phyloP scores from a whole-genome alignment of 2,888 invertebrate genomes.

The Leistus spinibarbis region DNA sequence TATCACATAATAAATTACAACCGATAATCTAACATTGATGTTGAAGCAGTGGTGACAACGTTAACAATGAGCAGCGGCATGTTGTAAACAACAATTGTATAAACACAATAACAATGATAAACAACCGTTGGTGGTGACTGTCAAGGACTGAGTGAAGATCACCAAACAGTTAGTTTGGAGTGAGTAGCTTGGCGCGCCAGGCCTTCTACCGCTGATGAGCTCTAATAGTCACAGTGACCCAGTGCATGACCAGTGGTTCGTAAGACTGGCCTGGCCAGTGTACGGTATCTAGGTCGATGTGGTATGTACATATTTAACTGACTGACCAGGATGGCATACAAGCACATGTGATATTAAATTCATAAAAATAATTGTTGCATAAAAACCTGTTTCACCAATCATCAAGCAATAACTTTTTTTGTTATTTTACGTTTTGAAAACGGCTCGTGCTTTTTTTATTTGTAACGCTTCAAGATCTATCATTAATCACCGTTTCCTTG shows the following conservation, averaged over 20 bases:
- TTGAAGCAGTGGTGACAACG: neutral
- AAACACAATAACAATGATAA: neutral
- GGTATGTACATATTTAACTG: constrained; percentile 1
- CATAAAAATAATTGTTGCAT: constrained; percentile 8
- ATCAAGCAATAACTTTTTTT: neutral
- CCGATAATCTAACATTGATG: neutral
- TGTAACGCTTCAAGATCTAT: neutral
- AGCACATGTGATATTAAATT: constrained; percentile 4
- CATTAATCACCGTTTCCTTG: neutral
- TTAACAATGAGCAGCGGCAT: neutral
- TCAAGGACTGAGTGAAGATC: constrained; percentile 26
- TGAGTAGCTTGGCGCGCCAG: constrained; percentile 28
- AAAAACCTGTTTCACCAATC: constrained; percentile 6
- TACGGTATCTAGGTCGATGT: constrained; percentile 23
- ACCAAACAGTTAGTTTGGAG: constrained; percentile 29
- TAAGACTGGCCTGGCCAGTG: constrained; percentile 35
- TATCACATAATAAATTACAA: neutral
- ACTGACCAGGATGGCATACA: constrained; percentile 29
- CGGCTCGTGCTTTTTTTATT: neutral
- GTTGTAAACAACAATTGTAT: neutral
- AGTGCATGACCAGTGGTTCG: constrained; percentile 48
- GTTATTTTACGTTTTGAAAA: neutral
- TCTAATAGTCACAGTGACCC: constrained; percentile 56
- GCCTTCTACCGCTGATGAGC: constrained; percentile 48
- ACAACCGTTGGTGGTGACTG: constrained; percentile 16